Conservation (phyloP, 2,888 invertebrate genomes). For the Pandemis cinnamomeana region DNA sequence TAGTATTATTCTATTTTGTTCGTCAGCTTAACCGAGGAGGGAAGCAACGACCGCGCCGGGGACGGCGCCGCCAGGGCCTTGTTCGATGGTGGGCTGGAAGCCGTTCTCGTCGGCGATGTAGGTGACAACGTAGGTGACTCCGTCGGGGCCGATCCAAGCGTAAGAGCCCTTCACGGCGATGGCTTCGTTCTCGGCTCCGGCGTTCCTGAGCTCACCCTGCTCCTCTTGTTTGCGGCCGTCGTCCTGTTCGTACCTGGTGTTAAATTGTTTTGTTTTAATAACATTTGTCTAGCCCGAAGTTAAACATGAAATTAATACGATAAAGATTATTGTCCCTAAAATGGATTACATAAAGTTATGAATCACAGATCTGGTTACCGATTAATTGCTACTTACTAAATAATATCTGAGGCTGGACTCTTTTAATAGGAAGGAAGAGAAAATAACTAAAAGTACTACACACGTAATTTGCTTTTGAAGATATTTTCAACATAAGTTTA, state of each 20-base stretch:
- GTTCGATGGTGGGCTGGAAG: slow-evolving; percentile 76
- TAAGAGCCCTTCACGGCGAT: slow-evolving; percentile 79
- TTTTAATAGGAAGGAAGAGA: too few species aligned
- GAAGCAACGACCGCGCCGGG: slow-evolving; percentile 65
- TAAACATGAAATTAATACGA: too few species aligned
- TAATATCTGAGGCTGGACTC: neutral
- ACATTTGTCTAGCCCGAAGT: neutral
- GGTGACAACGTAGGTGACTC: slow-evolving; percentile 74
- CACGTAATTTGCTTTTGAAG: too few species aligned
- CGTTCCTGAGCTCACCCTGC: slow-evolving; percentile 78
- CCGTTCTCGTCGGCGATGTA: slow-evolving; percentile 85
- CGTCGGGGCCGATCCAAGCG: slow-evolving; percentile 79
- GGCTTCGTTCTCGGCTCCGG: slow-evolving; percentile 80
- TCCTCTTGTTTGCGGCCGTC: slow-evolving; percentile 81
- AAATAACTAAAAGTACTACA: too few species aligned
- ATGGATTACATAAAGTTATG: too few species aligned
- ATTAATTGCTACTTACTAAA: neutral
- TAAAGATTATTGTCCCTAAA: too few species aligned
- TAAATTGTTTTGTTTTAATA: neutral
- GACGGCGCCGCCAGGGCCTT: slow-evolving; percentile 62
- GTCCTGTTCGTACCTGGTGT: slow-evolving; percentile 73
- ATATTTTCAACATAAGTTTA: too few species aligned
- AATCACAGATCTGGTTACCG: neutral
- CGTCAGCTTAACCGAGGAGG: slow-evolving; percentile 60
- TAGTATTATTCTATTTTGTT: slow-evolving; percentile 45